phyloP scores from a whole-genome alignment of 2,797 vertebrate genomes.

The Rhinichthys osculus region DNA sequence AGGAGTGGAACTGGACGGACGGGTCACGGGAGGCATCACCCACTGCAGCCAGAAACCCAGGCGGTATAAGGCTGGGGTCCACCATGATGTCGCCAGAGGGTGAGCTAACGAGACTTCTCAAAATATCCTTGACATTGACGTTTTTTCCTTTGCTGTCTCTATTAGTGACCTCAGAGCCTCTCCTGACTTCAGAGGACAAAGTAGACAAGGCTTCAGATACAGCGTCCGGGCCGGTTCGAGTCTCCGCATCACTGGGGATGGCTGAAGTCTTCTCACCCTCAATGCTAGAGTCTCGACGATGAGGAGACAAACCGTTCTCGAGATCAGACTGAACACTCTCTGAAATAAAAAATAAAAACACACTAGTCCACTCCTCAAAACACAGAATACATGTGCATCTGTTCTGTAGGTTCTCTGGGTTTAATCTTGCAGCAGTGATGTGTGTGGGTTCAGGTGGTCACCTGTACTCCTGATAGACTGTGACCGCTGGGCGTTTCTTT shows the following conservation, averaged over 20 bases:
- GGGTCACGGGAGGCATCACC: conserved; percentile 80
- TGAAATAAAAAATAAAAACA: background rate
- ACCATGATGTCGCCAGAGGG: conserved; percentile 83
- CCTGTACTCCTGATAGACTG: conserved; percentile 82
- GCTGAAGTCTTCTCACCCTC: conserved; percentile 81
- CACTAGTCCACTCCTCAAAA: background rate
- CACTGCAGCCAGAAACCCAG: conserved; percentile 85
- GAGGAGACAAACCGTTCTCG: conserved; percentile 76
- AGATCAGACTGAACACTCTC: conserved; percentile 66
- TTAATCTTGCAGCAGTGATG: conserved; percentile 35
- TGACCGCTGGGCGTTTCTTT: conserved; percentile 72
- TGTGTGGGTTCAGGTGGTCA: conserved; percentile 52
- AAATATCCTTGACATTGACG: conserved; percentile 93
- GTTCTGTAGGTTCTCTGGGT: background rate
- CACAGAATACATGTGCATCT: background rate
- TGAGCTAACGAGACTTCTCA: conserved; percentile 91
- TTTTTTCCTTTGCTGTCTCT: conserved; percentile 83
- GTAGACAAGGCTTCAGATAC: conserved; percentile 91
- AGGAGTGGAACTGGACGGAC: conserved; percentile 88
- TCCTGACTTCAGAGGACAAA: conserved; percentile 89
- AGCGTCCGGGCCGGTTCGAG: conserved; percentile 83
- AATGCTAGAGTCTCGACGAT: conserved; percentile 84
- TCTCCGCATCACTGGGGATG: conserved; percentile 61
- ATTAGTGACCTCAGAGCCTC: conserved; percentile 77
- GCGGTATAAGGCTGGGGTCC: conserved; percentile 85